Percentiles rank a stretch among this genome's conserved stretches.
Conservation (phyloP, 2,888 invertebrate genomes). For the Sinodicranocentrus sp. region DNA sequence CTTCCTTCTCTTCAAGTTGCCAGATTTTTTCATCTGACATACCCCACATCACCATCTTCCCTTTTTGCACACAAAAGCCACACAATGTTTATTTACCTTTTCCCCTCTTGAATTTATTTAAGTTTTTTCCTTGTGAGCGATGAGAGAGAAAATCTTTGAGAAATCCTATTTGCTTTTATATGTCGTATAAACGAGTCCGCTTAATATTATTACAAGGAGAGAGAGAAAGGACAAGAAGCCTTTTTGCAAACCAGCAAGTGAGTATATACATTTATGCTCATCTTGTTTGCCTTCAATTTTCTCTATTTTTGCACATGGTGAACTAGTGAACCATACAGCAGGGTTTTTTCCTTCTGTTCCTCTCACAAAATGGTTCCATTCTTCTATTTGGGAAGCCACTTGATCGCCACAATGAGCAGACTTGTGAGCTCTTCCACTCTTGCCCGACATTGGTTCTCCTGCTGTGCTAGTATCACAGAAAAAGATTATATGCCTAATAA, state of each 20-base stretch:
- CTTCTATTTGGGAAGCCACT: conserved; percentile 12
- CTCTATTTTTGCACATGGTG: background rate
- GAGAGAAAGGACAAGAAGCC: conserved; percentile 2
- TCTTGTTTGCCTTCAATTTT: conserved; percentile 5
- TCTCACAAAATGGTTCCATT: conserved; percentile 5
- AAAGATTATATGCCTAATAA: too few relatives aligned
- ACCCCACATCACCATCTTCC: background rate
- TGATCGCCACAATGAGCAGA: background rate
- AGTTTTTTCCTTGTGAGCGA: background rate
- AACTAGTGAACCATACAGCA: too few relatives aligned
- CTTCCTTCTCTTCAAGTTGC: too few relatives aligned
- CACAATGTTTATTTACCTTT: conserved; percentile 14
- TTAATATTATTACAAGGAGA: too few relatives aligned
- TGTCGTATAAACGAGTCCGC: too few relatives aligned
- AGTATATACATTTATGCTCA: background rate
- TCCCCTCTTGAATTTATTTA: conserved; percentile 6
- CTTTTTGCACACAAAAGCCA: background rate
- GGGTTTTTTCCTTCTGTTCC: too few relatives aligned
- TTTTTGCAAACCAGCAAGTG: background rate
- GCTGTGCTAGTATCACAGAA: too few relatives aligned
- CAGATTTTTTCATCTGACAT: too few relatives aligned
- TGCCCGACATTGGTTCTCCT: too few relatives aligned
- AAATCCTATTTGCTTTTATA: too few relatives aligned
- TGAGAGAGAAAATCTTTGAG: too few relatives aligned
- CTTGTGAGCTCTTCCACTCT: too few relatives aligned